Percentiles rank a stretch among this genome's conserved stretches.
Evolutionary conservation across 64 coral and sea anemone species (phyloP).

Genomic region (Dendronephthya gigantea): DNA sequence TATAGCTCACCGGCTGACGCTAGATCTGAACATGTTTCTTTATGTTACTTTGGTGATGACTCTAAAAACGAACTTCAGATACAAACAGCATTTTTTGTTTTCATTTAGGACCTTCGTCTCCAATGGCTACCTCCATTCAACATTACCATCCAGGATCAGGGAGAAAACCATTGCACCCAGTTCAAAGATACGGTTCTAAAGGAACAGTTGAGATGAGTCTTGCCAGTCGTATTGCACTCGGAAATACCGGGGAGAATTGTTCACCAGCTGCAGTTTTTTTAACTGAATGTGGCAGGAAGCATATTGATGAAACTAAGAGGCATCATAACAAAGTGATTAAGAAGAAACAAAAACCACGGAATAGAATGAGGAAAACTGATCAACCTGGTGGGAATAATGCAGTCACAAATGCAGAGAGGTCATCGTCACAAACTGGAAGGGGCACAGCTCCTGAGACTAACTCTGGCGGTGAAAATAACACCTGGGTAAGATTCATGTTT

Average conservation of each 20-base stretch:
- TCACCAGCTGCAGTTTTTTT: neutral
- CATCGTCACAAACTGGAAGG: neutral
- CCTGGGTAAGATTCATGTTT: neutral
- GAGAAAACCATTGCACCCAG: constrained; percentile 28
- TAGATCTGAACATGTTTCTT: too few relatives aligned
- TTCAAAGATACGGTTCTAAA: neutral
- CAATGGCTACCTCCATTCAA: constrained; percentile 69
- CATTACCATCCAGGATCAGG: constrained; percentile 74
- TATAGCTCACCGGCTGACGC: too few relatives aligned
- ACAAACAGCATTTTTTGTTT: neutral
- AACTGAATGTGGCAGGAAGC: neutral
- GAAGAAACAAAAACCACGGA: neutral
- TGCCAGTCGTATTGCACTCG: neutral
- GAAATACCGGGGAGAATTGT: neutral
- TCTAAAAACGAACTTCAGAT: too few relatives aligned
- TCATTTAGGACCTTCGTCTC: constrained; percentile 80
- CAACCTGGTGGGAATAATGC: neutral
- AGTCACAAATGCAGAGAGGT: neutral
- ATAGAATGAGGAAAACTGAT: neutral
- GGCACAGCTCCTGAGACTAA: neutral
- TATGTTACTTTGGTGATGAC: too few relatives aligned
- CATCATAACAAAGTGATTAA: neutral
- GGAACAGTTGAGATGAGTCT: neutral
- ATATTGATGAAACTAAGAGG: neutral
- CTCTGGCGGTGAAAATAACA: neutral